A percentile compares a stretch with the other conserved stretches of the same genome.
phyloP scores from a whole-genome alignment of 1,140 invertebrate genomes.

The Drosophila arizonae region DNA sequence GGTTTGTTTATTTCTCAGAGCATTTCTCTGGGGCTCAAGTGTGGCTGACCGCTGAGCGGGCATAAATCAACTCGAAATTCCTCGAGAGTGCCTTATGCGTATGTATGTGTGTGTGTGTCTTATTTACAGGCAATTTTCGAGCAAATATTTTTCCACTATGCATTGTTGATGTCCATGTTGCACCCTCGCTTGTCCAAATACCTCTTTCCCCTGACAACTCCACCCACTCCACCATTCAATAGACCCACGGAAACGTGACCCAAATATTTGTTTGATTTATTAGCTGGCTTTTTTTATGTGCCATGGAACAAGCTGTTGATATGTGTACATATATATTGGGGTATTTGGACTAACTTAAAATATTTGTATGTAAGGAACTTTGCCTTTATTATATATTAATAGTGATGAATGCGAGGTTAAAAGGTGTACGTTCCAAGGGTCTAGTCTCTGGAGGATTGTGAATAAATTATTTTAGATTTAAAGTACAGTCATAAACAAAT shows the following conservation, averaged over 20 bases:
- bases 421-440: background rate
- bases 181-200: constrained; percentile 39
- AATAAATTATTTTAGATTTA: too few relatives aligned
- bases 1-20: background rate
- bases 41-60: constrained; percentile 58
- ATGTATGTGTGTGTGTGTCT: background rate
- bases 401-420: too few relatives aligned
- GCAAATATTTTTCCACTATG: constrained; percentile 70
- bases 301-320: constrained; percentile 54
- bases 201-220: background rate
- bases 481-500: too few relatives aligned
- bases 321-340: background rate
- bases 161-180: constrained; percentile 62
- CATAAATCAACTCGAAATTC: constrained; percentile 67
- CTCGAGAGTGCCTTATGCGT: constrained; percentile 24
- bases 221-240: background rate
- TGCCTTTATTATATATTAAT: background rate
- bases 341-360: constrained; percentile 27
- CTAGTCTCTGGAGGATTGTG: background rate
- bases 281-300: constrained; percentile 62
- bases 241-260: constrained; percentile 71
- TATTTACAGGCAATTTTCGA: constrained; percentile 76
- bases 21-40: constrained; percentile 47
- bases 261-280: constrained; percentile 82
- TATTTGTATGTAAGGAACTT: constrained; percentile 25